phyloP scores from a whole-genome alignment of 2,113 vertebrate genomes.

The Meles meles region DNA sequence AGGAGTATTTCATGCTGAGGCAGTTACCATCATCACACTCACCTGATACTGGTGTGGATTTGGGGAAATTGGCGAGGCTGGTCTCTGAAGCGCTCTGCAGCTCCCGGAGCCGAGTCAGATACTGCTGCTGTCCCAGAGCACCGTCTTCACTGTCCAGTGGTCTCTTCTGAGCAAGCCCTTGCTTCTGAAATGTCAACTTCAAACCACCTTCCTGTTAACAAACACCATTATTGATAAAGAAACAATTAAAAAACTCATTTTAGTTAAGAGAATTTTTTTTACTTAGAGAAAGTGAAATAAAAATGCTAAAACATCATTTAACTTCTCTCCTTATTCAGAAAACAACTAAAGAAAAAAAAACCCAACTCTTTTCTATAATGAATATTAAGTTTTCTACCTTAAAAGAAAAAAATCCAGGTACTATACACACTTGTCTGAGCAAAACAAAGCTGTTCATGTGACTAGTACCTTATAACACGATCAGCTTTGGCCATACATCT shows the following conservation, averaged over 20 bases:
- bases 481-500: not conserved
- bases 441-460: constrained; percentile 20
- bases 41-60: constrained; percentile 88
- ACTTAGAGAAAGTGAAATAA: constrained; percentile 38
- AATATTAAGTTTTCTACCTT: constrained; percentile 19
- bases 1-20: not conserved
- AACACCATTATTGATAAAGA: constrained; percentile 72
- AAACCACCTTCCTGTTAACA: constrained; percentile 95
- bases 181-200: constrained; percentile 99
- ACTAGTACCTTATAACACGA: not conserved
- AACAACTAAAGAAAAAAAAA: not conserved
- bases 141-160: constrained; percentile 91
- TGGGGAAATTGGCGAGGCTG: constrained; percentile 91
- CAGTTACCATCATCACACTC: not conserved
- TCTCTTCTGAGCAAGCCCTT: constrained; percentile 93
- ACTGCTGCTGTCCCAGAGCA: constrained; percentile 92
- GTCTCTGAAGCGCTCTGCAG: constrained; percentile 94
- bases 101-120: constrained; percentile 93
- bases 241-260: constrained; percentile 61
- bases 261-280: constrained; percentile 42
- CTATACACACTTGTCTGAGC: not conserved
- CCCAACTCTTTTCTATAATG: not conserved
- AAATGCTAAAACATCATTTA: not conserved
- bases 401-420: constrained; percentile 39
- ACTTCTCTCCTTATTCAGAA: constrained; percentile 18